These are phyloP conservation scores for Caranx melampygus DNA, from an alignment of 2,113 vertebrate species.

Conservation along the genomic window DNA sequence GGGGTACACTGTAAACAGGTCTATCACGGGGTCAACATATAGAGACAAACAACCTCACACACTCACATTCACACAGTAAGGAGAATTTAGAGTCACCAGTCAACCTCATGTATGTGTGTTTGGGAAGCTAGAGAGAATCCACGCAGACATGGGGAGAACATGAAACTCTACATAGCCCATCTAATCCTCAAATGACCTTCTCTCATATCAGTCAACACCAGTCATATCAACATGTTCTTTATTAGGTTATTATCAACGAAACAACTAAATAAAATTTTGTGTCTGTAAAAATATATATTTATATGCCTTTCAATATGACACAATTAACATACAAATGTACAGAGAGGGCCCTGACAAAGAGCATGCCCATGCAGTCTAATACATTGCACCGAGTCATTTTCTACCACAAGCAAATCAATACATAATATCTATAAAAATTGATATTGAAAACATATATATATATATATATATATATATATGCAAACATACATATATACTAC, in stretches of 20 bases:
- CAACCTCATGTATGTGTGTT: too few species aligned
- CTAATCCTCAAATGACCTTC: not conserved
- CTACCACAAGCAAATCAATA: constrained; percentile 19
- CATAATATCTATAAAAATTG: not conserved
- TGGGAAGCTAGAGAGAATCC: too few species aligned
- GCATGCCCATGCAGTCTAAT: not conserved
- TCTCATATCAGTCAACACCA: not conserved
- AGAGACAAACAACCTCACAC: too few species aligned
- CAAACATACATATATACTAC: not conserved
- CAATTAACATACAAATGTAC: constrained; percentile 30
- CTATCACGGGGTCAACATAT: too few species aligned
- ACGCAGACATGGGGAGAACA: too few species aligned
- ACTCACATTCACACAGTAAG: too few species aligned
- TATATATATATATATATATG: constrained; percentile 6
- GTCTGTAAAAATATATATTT: constrained; percentile 31
- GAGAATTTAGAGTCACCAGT: too few species aligned
- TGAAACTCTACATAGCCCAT: not conserved
- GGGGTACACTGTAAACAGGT: too few species aligned
- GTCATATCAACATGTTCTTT: constrained; percentile 11
- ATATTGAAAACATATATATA: constrained; percentile 10
- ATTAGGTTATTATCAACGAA: constrained; percentile 20
- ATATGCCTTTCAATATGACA: constrained; percentile 17
- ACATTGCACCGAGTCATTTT: not conserved
- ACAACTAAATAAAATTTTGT: constrained; percentile 14
- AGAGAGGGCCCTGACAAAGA: constrained; percentile 14